Evolutionary conservation across 2,113 vertebrate species (phyloP).

Genomic region (Dunckerocampus dactyliophorus): DNA sequence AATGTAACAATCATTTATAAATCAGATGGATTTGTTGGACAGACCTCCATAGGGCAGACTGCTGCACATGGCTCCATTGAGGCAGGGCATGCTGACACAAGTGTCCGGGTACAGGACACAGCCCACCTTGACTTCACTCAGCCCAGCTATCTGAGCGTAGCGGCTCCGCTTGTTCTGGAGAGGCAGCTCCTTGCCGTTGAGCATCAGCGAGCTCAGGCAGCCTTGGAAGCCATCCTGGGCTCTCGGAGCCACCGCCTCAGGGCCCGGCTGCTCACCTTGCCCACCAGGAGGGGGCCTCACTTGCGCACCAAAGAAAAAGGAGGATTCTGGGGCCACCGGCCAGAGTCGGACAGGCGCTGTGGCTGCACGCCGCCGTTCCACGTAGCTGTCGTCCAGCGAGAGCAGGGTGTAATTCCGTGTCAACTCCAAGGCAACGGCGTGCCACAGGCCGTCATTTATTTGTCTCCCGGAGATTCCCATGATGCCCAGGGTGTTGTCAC

Average conservation of each 20-base stretch:
- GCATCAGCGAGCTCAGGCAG: slow-evolving; percentile 84
- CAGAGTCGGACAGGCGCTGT: slow-evolving; percentile 85
- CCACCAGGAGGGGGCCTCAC: slow-evolving; percentile 75
- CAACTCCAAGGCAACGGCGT: slow-evolving; percentile 87
- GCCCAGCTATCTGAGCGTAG: slow-evolving; percentile 86
- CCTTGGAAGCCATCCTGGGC: slow-evolving; percentile 90
- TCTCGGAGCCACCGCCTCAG: slow-evolving; percentile 75
- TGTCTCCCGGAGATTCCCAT: slow-evolving; percentile 89
- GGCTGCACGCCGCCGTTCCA: slow-evolving; percentile 81
- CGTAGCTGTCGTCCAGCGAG: slow-evolving; percentile 90
- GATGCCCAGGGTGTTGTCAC: slow-evolving; percentile 85
- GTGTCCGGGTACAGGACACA: slow-evolving; percentile 89
- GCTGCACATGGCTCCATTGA: slow-evolving; percentile 85
- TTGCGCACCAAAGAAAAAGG: slow-evolving; percentile 90
- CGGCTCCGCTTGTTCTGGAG: slow-evolving; percentile 91
- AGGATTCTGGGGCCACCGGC: slow-evolving; percentile 79
- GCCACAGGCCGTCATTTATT: slow-evolving; percentile 92
- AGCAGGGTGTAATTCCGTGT: slow-evolving; percentile 91
- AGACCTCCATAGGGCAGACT: slow-evolving; percentile 86
- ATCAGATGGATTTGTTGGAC: slow-evolving; percentile 14
- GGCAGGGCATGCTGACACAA: slow-evolving; percentile 82
- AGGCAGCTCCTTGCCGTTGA: slow-evolving; percentile 86
- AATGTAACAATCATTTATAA: too few species aligned
- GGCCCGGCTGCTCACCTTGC: slow-evolving; percentile 63
- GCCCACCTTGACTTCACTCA: slow-evolving; percentile 87